Evolutionary conservation across 2,113 vertebrate genomes (phyloP), one percentile per base, ranked within the genome.

Genomic region (Physeter macrocephalus): DNA sequence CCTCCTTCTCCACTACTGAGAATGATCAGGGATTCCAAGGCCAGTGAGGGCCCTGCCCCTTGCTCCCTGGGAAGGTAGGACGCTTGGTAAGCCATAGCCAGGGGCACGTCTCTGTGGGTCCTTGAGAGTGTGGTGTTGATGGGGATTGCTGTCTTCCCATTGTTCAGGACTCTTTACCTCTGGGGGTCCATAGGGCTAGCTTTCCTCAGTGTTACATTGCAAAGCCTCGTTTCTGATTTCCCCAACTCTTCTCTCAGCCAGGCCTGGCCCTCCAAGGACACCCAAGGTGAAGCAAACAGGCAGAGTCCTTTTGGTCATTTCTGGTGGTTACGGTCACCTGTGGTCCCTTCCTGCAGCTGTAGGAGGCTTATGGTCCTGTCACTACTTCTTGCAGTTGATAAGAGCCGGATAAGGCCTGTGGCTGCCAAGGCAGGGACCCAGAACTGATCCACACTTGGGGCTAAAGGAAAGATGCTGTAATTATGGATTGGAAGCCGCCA

Each of bases 41-140:
- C 39, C 34, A 23, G 18, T 12, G 2, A 84, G 15, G 15, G 18
- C 4, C 21, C 67, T 36, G 1, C 9, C 3, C 7, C 23, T 61
- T 46, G 15, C 10, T 29, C 39, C 10, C 62, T 29, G 39, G 31
- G 66, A 62, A 62, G 59, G 36, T 4, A n/a, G 34, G 11, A 25
- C 8, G 14, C 0, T 10, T 13, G 39, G 17, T 4, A 1, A 21
- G 6, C 34, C 52, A 11, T 3, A 62, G 43, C 31, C 2, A 3
- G 5, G 0, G 31, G 4, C 8, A 1, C 1, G 0, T 25, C 62
- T 41, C 0, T 18, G 6, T 3, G 15, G 21, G 18, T 20, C 27
- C 17, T 9, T 14, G 3, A 59, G 20, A 34, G 8, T 2, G 8
- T 20, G 9, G 7, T 8, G 6, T 31, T 27, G 15, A 1, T 13